Conservation (phyloP, 2,888 invertebrate species). For the Marronus borbonicus region DNA sequence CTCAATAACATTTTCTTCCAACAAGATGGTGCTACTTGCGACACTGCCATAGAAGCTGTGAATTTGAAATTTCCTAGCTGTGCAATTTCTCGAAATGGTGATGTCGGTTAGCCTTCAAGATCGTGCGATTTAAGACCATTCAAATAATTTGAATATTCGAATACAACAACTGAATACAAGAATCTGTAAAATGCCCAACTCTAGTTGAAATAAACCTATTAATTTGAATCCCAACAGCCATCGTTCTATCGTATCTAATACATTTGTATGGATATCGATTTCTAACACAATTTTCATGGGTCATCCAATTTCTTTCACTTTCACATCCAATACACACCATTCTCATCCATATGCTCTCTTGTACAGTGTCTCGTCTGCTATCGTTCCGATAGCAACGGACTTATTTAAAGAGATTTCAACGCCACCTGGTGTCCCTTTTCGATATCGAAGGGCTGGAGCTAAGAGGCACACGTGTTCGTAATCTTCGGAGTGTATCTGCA, state of each 20-base stretch:
- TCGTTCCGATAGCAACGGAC: constrained; percentile 12
- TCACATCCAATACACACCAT: not conserved
- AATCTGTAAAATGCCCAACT: too few relatives aligned
- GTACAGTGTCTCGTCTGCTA: not conserved
- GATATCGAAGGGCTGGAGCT: constrained; percentile 19
- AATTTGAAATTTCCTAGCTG: too few relatives aligned
- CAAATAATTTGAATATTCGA: too few relatives aligned
- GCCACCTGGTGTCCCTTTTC: constrained; percentile 29
- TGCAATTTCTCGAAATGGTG: too few relatives aligned
- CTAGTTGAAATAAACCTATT: not conserved
- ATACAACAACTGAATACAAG: too few relatives aligned
- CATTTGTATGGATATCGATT: not conserved
- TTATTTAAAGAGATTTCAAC: constrained; percentile 19
- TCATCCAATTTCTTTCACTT: constrained; percentile 16
- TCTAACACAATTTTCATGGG: not conserved
- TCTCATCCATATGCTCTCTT: not conserved
- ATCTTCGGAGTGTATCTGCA: constrained; percentile 35
- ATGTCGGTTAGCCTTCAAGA: too few relatives aligned
- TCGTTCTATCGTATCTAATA: not conserved
- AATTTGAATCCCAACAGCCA: not conserved
- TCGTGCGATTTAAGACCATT: too few relatives aligned
- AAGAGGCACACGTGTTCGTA: constrained; percentile 41
- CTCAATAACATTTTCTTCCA: too few relatives aligned
- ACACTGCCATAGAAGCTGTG: too few relatives aligned
- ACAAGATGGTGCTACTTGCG: too few relatives aligned